Evolutionary conservation across 1,140 invertebrate genomes (phyloP).

Genomic region (Daktulosphaira vitifoliae): DNA sequence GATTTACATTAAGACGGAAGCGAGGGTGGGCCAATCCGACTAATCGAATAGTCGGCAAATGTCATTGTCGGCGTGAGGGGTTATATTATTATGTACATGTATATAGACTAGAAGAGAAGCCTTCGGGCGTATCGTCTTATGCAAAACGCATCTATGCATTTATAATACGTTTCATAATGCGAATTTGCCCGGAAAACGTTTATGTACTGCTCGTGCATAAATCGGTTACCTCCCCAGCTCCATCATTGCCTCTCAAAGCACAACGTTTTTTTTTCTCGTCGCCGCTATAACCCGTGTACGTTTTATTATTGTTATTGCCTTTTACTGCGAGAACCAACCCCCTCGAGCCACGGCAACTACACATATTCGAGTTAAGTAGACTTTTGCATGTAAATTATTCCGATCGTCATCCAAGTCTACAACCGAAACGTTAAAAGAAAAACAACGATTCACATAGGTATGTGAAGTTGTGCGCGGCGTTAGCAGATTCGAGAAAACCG

Average conservation of each 20-base stretch:
- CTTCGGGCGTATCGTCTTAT: conserved; percentile 30
- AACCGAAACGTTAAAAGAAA: too few species aligned
- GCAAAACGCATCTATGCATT: conserved; percentile 33
- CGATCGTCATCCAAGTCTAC: too few species aligned
- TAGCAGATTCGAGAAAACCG: too few species aligned
- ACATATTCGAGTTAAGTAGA: too few species aligned
- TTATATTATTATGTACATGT: too few species aligned
- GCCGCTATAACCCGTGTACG: not conserved
- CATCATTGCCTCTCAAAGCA: not conserved
- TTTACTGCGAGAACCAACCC: not conserved
- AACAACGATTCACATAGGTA: too few species aligned
- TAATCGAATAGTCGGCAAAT: conserved; percentile 32
- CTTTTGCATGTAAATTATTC: too few species aligned
- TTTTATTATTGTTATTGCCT: conserved; percentile 28
- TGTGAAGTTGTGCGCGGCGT: too few species aligned
- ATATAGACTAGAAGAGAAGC: conserved; percentile 12
- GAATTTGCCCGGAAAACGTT: conserved; percentile 32
- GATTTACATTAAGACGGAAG: too few species aligned
- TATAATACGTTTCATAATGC: conserved; percentile 32
- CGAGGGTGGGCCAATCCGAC: not conserved
- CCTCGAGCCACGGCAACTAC: too few species aligned
- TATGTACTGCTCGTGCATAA: conserved; percentile 9
- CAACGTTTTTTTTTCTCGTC: not conserved
- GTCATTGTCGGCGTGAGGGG: conserved; percentile 15
- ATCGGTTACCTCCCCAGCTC: not conserved